Base-by-base conservation (phyloP, 2,797 vertebrate species). In the Thripadectes ignobilis region DNA sequence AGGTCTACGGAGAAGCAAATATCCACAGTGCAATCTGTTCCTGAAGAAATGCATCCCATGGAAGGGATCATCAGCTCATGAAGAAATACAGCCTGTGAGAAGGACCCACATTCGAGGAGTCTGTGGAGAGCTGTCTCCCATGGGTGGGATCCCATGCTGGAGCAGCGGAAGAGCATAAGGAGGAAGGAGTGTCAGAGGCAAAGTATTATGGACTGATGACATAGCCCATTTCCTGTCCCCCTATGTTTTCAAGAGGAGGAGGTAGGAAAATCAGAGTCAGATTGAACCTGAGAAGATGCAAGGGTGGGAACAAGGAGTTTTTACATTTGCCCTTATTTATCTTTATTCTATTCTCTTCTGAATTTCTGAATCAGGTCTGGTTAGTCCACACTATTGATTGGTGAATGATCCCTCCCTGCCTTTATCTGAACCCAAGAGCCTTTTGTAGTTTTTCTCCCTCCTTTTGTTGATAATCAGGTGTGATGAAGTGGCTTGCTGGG, bases 21-120 rank as follows among this genome's bases (percentile, higher is more conserved):
- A 19, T 18, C 3, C 8, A 10, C 16, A 6, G 32, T 51, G 24
- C 12, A 51, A 13, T 24, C 10, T n/a, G 7, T 2, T 66, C 52
- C 45, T 2, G 0, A 36, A 43, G 5, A 48, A 16, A 14, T 19
- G 14, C 12, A 15, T 36, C 22, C 7, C 11, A 3, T 14, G 6
- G 36, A 72, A 29, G 16, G 27, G 20, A 29, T 4, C 7, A 51
- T 29, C 17, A 88, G 3, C 21, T 66, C 0, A 38, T 43, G 15
- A 43, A 49, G 17, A 62, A 72, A 26, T 23, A 7, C 14, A 49
- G 18, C 10, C 22, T 27, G 30, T 57, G 18, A 58, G 23, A 58
- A 51, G 23, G 34, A 81, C 39, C 9, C 14, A 19, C 18, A 19
- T 2, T 9, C 6, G 12, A 54, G 22, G 54, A 36, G 7, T 48